A percentile compares a stretch with the other conserved stretches of the same genome.
Conservation (phyloP, 2,888 invertebrate genomes). For the Caenorhabditis panamensis region DNA sequence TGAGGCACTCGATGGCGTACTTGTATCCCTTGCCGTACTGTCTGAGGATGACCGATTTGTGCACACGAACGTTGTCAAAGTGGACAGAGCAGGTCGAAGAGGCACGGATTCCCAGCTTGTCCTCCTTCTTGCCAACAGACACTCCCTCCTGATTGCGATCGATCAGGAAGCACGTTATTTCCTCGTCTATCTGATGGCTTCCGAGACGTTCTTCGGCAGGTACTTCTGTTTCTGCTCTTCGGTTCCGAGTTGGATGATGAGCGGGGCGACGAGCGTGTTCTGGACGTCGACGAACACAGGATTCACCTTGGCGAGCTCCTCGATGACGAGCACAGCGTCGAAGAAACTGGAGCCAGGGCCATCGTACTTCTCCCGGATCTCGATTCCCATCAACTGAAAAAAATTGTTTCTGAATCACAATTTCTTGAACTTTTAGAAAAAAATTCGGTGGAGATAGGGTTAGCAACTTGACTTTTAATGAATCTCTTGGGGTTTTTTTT, state of each 20-base stretch:
- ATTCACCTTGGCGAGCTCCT: slow-evolving; percentile 92
- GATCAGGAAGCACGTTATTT: slow-evolving; percentile 94
- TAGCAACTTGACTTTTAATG: too few species aligned
- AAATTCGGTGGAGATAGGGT: too few species aligned
- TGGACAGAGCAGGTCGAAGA: slow-evolving; percentile 95
- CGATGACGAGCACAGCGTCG: slow-evolving; percentile 91
- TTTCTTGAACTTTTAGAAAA: too few species aligned
- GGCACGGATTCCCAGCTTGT: slow-evolving; percentile 87
- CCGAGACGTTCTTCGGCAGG: slow-evolving; percentile 89
- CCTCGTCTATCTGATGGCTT: slow-evolving; percentile 84
- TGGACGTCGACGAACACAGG: slow-evolving; percentile 95
- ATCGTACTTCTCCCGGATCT: slow-evolving; percentile 89
- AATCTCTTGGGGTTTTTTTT: too few species aligned
- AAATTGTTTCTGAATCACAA: too few species aligned
- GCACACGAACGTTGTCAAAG: slow-evolving; percentile 92
- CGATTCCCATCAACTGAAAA: slow-evolving; percentile 88
- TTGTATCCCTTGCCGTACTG: slow-evolving; percentile 87
- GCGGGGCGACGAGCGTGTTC: slow-evolving; percentile 92
- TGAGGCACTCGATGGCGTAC: slow-evolving; percentile 94
- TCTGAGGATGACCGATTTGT: slow-evolving; percentile 77
- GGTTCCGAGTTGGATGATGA: slow-evolving; percentile 89
- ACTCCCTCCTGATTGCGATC: slow-evolving; percentile 90
- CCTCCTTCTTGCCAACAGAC: slow-evolving; percentile 90
- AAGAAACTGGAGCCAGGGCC: slow-evolving; percentile 92
- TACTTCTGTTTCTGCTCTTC: slow-evolving; percentile 93